These are phyloP conservation scores for Drosophila neotestacea DNA, from an alignment of 2,888 invertebrate species.

Conservation along the genomic window DNA sequence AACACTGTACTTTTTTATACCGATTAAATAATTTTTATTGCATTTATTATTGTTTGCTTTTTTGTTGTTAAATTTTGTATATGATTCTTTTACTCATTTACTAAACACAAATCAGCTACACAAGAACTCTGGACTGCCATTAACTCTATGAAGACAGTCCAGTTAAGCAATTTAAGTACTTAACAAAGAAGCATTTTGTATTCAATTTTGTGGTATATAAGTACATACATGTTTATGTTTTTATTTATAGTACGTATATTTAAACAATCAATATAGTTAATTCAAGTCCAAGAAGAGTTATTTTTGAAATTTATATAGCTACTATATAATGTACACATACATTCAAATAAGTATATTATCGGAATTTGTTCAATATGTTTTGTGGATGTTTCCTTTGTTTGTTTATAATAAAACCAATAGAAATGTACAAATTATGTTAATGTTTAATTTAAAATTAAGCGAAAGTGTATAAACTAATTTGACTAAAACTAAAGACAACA, in stretches of 20 bases:
- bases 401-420: constrained; percentile 29
- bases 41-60: constrained; percentile 51
- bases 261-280: constrained; percentile 51
- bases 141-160: constrained; percentile 36
- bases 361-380: constrained; percentile 26
- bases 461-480: constrained; percentile 49
- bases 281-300: constrained; percentile 30
- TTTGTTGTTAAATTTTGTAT: constrained; percentile 6
- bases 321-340: constrained; percentile 40
- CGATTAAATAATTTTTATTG: constrained; percentile 58
- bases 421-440: constrained; percentile 57
- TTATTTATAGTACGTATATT: constrained; percentile 30
- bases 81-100: constrained; percentile 52
- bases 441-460: constrained; percentile 35
- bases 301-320: constrained; percentile 28
- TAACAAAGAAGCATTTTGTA: constrained; percentile 53
- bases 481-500: constrained; percentile 68
- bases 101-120: constrained; percentile 77
- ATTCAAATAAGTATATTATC: constrained; percentile 28
- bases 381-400: constrained; percentile 7
- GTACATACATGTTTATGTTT: constrained; percentile 16
- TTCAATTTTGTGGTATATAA: constrained; percentile 29
- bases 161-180: constrained; percentile 63
- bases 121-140: constrained; percentile 52
- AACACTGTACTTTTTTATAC: constrained; percentile 3